Conservation (phyloP, 2,113 vertebrate species). For the Dicerorhinus sumatrensis region DNA sequence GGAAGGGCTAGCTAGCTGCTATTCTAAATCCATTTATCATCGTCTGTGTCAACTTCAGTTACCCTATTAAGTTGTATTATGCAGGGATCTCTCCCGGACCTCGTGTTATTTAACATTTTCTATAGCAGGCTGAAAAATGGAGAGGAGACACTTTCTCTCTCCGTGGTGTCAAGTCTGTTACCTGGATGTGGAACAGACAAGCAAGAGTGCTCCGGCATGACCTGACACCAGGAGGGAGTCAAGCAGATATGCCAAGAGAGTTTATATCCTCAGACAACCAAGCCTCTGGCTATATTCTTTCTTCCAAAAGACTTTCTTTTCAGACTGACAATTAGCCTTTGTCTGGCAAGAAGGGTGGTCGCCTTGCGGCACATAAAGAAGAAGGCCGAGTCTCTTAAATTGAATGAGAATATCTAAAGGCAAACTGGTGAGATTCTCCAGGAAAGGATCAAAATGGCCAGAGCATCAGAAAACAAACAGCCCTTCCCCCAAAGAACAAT, state of each 20-base stretch:
- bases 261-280: not conserved
- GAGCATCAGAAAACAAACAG: not conserved
- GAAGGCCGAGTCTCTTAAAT: not conserved
- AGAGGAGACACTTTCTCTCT: not conserved
- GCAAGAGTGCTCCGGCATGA: not conserved
- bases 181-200: not conserved
- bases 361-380: not conserved
- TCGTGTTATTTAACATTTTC: not conserved
- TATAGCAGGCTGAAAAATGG: not conserved
- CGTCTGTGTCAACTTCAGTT: not conserved
- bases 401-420: not conserved
- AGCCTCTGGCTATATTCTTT: not conserved
- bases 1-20: not conserved
- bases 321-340: not conserved
- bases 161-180: not conserved
- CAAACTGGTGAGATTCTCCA: not conserved
- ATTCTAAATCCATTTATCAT: not conserved
- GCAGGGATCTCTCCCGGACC: not conserved
- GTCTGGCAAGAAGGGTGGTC: not conserved
- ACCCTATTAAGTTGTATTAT: not conserved
- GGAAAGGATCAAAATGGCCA: not conserved
- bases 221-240: not conserved
- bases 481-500: not conserved
- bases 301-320: not conserved
- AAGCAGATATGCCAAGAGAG: not conserved